Conservation (phyloP, 2,888 invertebrate species). For the Pasiphila rectangulata region DNA sequence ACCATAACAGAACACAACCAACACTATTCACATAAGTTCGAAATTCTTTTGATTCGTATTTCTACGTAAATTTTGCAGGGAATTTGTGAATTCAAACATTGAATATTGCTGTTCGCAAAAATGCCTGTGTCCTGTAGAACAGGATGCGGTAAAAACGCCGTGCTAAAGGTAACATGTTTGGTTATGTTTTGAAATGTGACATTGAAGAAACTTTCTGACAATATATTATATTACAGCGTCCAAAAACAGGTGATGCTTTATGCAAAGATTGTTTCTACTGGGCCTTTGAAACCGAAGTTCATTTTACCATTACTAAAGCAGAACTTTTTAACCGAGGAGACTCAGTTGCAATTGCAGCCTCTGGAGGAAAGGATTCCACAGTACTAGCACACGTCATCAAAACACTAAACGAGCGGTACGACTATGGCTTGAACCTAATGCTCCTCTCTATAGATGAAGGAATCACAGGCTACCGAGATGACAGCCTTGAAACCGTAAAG, state of each 20-base stretch:
- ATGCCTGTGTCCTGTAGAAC: conserved; percentile 87
- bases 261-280: conserved; percentile 97
- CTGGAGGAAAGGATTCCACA: conserved; percentile 98
- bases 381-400: conserved; percentile 97
- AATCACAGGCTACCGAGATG: conserved; percentile 97
- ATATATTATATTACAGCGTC: conserved; percentile 81
- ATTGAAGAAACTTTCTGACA: neutral
- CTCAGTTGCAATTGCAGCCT: conserved; percentile 95
- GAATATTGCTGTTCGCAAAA: conserved; percentile 30
- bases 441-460: conserved; percentile 99
- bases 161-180: conserved; percentile 83
- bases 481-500: conserved; percentile 97
- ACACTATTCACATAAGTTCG: neutral
- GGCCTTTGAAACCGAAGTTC: conserved; percentile 97
- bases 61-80: neutral
- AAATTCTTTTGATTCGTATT: too few relatives aligned
- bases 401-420: conserved; percentile 91
- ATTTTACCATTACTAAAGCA: conserved; percentile 91
- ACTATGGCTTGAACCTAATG: conserved; percentile 94
- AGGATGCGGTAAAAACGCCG: conserved; percentile 87
- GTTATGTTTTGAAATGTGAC: conserved; percentile 20
- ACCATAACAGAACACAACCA: neutral
- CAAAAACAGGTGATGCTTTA: conserved; percentile 94
- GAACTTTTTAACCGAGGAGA: conserved; percentile 91
- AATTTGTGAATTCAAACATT: neutral